phyloP scores from a whole-genome alignment of 2,888 invertebrate genomes.

The Muschampia plurimacula region DNA sequence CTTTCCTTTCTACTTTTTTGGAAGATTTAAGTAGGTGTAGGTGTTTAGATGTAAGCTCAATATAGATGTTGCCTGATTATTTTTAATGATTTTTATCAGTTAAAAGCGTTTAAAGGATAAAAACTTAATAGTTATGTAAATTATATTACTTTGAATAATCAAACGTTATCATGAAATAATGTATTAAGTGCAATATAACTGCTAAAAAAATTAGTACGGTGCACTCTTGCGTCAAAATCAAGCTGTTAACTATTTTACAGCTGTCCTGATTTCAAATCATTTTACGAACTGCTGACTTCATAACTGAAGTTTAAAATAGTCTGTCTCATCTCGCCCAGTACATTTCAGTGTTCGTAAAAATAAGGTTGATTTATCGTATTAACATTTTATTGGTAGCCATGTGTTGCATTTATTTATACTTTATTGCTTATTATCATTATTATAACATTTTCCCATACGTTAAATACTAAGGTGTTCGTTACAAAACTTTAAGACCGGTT shows the following conservation, averaged over 20 bases:
- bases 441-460: background rate
- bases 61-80: no score
- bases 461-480: background rate
- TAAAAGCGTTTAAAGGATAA: no score
- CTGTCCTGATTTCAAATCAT: constrained; percentile 54
- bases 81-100: no score
- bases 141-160: no score
- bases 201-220: background rate
- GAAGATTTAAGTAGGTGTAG: no score
- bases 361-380: constrained; percentile 68
- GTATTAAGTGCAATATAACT: background rate
- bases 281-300: constrained; percentile 70
- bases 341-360: constrained; percentile 68
- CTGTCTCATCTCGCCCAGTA: constrained; percentile 55
- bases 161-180: background rate
- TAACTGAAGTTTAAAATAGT: constrained; percentile 69
- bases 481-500: background rate
- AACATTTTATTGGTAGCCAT: constrained; percentile 67
- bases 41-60: no score
- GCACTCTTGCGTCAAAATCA: constrained; percentile 21
- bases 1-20: no score
- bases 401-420: constrained; percentile 58
- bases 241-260: constrained; percentile 30
- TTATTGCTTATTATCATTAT: constrained; percentile 47
- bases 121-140: no score